Conservation (phyloP, 2,888 invertebrate species). For the Drosophila quasianomalipes region DNA sequence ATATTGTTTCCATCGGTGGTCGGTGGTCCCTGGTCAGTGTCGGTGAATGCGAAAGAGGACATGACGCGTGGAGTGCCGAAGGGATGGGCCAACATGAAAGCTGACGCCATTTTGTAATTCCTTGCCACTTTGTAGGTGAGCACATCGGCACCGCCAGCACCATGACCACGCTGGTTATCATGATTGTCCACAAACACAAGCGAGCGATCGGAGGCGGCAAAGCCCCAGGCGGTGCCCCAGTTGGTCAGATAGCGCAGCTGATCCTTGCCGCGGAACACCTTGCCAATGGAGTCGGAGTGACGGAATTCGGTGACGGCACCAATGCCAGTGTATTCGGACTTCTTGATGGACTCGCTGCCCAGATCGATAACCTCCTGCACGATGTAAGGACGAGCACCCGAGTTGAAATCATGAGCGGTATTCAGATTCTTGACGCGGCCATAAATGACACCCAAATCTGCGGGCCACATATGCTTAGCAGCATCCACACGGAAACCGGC, state of each 20-base stretch:
- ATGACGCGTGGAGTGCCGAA: constrained; percentile 93
- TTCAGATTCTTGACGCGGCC: constrained; percentile 88
- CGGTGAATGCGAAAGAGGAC: constrained; percentile 92
- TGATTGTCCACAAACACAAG: constrained; percentile 96
- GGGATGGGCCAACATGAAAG: constrained; percentile 95
- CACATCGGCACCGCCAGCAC: constrained; percentile 87
- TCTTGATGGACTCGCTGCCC: constrained; percentile 86
- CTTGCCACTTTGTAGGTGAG: constrained; percentile 90
- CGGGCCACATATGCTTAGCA: constrained; percentile 93
- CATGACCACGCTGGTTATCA: constrained; percentile 94
- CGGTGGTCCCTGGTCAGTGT: constrained; percentile 90
- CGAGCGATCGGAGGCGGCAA: constrained; percentile 88
- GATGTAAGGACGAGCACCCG: constrained; percentile 89
- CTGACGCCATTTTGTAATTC: constrained; percentile 92
- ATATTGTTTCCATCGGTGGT: constrained; percentile 88
- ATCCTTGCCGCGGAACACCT: constrained; percentile 87
- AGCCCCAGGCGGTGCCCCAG: constrained; percentile 90
- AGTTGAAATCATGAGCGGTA: constrained; percentile 88
- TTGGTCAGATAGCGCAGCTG: constrained; percentile 88
- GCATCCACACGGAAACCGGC: constrained; percentile 95
- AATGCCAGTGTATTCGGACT: constrained; percentile 86
- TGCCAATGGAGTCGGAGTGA: constrained; percentile 85
- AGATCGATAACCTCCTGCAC: constrained; percentile 92
- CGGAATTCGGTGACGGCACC: constrained; percentile 92
- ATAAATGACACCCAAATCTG: constrained; percentile 88